These are phyloP conservation scores for Numenius phaeopus DNA, from an alignment of 2,797 vertebrate species.

Conservation along the genomic window DNA sequence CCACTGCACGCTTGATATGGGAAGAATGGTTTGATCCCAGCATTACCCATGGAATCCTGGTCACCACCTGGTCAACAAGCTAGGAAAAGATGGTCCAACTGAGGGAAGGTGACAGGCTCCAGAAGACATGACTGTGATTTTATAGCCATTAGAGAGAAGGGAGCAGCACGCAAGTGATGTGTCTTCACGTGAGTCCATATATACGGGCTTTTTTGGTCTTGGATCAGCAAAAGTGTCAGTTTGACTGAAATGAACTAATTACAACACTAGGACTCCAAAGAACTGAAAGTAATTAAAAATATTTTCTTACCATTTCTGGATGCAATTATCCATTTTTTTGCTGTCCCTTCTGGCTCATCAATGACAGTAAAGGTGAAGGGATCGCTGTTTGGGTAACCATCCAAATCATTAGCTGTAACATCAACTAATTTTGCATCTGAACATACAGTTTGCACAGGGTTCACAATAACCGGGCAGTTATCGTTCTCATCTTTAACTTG, in stretches of 20 bases:
- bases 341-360: constrained; percentile 77
- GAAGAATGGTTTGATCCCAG: not conserved
- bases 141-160: not conserved
- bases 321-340: constrained; percentile 84
- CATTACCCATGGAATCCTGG: not conserved
- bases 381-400: constrained; percentile 81
- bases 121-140: not conserved
- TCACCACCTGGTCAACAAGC: not conserved
- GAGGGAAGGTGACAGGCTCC: not conserved
- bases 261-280: not conserved
- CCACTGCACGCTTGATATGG: not conserved
- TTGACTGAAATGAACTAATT: not conserved
- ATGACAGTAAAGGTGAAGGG: constrained; percentile 87
- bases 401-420: constrained; percentile 85
- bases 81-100: not conserved
- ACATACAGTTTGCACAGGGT: constrained; percentile 79
- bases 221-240: not conserved
- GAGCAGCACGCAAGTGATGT: accelerated
- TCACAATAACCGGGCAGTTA: constrained; percentile 87
- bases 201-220: accelerated
- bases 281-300: not conserved
- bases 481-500: constrained; percentile 88
- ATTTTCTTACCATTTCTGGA: constrained; percentile 83
- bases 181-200: not conserved
- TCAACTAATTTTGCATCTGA: constrained; percentile 76